A percentile compares a stretch with the other conserved stretches of the same genome.
Evolutionary conservation across 1,140 invertebrate genomes (phyloP).

Genomic region (Glossosoma conforme): DNA sequence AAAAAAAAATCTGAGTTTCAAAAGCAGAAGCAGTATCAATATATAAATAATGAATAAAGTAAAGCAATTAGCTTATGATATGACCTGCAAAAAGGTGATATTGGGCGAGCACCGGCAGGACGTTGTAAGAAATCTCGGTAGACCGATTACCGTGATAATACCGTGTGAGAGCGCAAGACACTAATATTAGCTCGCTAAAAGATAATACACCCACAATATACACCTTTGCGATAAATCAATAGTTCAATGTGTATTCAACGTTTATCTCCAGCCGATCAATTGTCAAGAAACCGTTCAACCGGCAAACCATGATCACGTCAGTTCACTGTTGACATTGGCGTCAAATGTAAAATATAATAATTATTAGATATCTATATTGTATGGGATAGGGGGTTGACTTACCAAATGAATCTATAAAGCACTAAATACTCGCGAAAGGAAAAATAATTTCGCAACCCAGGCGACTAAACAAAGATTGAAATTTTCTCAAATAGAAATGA

Average conservation of each 20-base stretch:
- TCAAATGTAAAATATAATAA: slow-evolving; percentile 3
- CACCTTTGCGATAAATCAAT: slow-evolving; percentile 9
- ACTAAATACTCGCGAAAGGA: slow-evolving; percentile 6
- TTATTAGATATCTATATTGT: not conserved
- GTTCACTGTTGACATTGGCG: not conserved
- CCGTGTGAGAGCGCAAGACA: too few relatives aligned
- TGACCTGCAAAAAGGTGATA: too few relatives aligned
- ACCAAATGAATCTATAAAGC: not conserved
- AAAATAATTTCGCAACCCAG: slow-evolving; percentile 13
- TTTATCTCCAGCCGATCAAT: slow-evolving; percentile 14
- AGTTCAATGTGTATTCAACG: slow-evolving; percentile 1
- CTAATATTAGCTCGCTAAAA: too few relatives aligned
- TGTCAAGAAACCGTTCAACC: slow-evolving; percentile 4
- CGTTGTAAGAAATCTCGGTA: too few relatives aligned
- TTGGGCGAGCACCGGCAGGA: too few relatives aligned
- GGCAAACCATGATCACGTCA: slow-evolving; percentile 5
- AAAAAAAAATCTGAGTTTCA: too few relatives aligned
- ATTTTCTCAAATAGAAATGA: slow-evolving; percentile 25
- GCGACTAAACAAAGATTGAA: slow-evolving; percentile 11
- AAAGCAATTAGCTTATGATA: too few relatives aligned
- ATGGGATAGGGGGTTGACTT: not conserved
- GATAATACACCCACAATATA: too few relatives aligned
- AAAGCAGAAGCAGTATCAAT: too few relatives aligned
- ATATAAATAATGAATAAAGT: too few relatives aligned
- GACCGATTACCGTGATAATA: too few relatives aligned